Conservation (phyloP, 2,113 vertebrate genomes). For the Nanorana parkeri region DNA sequence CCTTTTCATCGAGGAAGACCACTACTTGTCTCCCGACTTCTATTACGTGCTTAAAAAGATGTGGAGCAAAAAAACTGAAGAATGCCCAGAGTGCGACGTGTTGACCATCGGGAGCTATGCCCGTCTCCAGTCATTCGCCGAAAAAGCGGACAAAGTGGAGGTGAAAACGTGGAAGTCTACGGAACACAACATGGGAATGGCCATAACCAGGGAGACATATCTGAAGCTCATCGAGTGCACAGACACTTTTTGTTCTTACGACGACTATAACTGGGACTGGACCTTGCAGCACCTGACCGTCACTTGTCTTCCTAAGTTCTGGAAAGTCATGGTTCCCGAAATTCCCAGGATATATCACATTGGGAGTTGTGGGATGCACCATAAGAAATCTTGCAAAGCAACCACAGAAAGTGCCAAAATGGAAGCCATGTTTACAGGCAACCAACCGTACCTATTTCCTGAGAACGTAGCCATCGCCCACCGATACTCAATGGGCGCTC, state of each 20-base stretch:
- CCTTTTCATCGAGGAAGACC: slow-evolving; percentile 94
- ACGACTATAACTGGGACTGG: slow-evolving; percentile 99
- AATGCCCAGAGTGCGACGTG: slow-evolving; percentile 91
- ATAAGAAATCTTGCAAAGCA: slow-evolving; percentile 91
- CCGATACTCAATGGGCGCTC: slow-evolving; percentile 82
- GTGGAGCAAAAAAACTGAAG: slow-evolving; percentile 75
- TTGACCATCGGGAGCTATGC: slow-evolving; percentile 89
- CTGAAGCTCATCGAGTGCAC: slow-evolving; percentile 89
- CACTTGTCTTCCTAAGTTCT: slow-evolving; percentile 90
- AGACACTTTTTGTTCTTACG: slow-evolving; percentile 95
- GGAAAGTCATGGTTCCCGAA: slow-evolving; percentile 95
- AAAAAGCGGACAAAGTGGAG: slow-evolving; percentile 89
- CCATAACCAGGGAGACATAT: slow-evolving; percentile 85
- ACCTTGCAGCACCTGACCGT: slow-evolving; percentile 93
- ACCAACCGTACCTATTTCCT: slow-evolving; percentile 89
- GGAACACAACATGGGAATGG: slow-evolving; percentile 99
- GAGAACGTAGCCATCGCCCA: slow-evolving; percentile 84
- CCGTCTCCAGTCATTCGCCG: slow-evolving; percentile 77
- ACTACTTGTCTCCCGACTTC: slow-evolving; percentile 91
- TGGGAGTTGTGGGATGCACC: slow-evolving; percentile 98
- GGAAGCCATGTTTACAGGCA: slow-evolving; percentile 86
- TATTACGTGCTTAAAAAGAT: slow-evolving; percentile 87
- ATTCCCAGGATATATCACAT: slow-evolving; percentile 92
- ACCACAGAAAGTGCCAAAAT: slow-evolving; percentile 90
- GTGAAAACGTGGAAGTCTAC: slow-evolving; percentile 97